Evolutionary conservation across 1,140 invertebrate genomes (phyloP).

Genomic region (Aradophagus sp.): DNA sequence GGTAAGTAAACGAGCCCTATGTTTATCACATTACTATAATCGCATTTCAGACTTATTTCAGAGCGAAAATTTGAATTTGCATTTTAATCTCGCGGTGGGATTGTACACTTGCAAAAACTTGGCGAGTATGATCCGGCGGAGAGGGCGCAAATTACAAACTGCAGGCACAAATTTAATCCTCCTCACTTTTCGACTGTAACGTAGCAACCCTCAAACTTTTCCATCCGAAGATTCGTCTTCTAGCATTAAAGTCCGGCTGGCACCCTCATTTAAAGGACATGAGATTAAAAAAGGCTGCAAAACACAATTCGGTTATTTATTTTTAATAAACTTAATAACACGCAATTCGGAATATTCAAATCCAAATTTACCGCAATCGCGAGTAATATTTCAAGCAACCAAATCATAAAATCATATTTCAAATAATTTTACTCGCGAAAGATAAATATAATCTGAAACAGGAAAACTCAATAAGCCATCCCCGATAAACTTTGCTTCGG

Average conservation of each 20-base stretch:
- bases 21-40: constrained; percentile 62
- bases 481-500: no score
- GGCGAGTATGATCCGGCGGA: no score
- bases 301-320: constrained; percentile 31
- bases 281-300: constrained; percentile 34
- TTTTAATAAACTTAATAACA: constrained; percentile 5
- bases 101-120: constrained; percentile 21
- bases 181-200: constrained; percentile 49
- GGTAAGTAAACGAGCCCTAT: constrained; percentile 72
- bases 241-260: constrained; percentile 15
- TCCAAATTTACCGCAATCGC: no score
- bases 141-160: constrained; percentile 53
- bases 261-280: no score
- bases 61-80: constrained; percentile 54
- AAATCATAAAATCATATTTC: no score
- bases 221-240: constrained; percentile 49
- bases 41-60: constrained; percentile 66
- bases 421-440: no score
- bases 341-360: constrained; percentile 12
- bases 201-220: constrained; percentile 49
- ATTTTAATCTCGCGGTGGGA: constrained; percentile 48
- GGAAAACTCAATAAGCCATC: no score
- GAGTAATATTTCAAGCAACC: constrained; percentile 12
- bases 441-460: no score
- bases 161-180: constrained; percentile 51